A percentile compares a stretch with the other conserved stretches of the same genome.
Evolutionary conservation across 2,797 vertebrate genomes (phyloP).

Genomic region (Thripadectes ignobilis): DNA sequence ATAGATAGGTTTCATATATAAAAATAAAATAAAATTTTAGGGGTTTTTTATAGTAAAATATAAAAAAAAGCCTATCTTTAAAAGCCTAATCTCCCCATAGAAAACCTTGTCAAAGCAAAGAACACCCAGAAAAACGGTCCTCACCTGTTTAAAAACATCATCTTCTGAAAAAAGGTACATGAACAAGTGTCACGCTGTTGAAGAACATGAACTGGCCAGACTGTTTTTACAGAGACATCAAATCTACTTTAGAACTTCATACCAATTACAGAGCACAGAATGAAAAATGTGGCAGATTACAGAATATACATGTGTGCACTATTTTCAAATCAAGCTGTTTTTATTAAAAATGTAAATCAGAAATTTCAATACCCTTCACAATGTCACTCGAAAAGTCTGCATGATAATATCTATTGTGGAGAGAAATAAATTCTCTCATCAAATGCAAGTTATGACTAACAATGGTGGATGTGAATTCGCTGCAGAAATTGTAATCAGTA

Average conservation of each 20-base stretch:
- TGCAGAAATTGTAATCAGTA: not conserved
- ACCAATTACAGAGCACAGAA: constrained; percentile 26
- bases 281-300: not conserved
- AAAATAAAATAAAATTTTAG: too few species aligned
- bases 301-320: not conserved
- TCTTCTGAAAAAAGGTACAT: not conserved
- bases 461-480: not conserved
- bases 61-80: constrained; percentile 3
- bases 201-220: not conserved
- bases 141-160: constrained; percentile 42
- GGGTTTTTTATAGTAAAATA: too few species aligned
- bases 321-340: constrained; percentile 19
- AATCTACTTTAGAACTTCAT: constrained; percentile 30
- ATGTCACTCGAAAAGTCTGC: not conserved
- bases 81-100: constrained; percentile 13
- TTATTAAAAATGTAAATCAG: constrained; percentile 51
- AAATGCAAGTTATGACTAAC: not conserved
- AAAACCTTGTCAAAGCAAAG: constrained; percentile 26
- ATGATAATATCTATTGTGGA: too few species aligned
- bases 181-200: not conserved
- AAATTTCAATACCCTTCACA: constrained; percentile 8
- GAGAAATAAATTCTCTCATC: not conserved
- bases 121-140: constrained; percentile 17
- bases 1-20: not conserved
- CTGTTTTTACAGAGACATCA: constrained; percentile 8